phyloP scores from a whole-genome alignment of 2,113 vertebrate species.

The Vulpes ferrilata region DNA sequence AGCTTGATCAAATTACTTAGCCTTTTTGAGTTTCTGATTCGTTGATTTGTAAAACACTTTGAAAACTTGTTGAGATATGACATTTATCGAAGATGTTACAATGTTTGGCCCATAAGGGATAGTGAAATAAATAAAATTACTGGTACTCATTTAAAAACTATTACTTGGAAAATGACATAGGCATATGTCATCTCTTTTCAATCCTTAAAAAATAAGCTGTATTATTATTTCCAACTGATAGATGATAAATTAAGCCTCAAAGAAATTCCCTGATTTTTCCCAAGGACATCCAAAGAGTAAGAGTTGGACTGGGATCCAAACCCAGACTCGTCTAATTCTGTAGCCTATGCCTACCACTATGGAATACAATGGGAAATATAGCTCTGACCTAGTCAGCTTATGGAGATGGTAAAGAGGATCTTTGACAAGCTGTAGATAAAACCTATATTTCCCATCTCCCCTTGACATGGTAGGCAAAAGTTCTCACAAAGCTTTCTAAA shows the following conservation, averaged over 20 bases:
- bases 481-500: background rate
- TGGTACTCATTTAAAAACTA: background rate
- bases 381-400: background rate
- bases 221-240: background rate
- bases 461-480: background rate
- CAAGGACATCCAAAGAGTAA: background rate
- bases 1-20: background rate
- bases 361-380: background rate
- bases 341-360: background rate
- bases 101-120: background rate
- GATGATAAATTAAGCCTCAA: background rate
- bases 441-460: background rate
- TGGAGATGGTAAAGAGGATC: background rate
- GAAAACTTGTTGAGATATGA: background rate
- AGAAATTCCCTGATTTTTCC: background rate
- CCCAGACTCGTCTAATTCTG: background rate
- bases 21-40: background rate
- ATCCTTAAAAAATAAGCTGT: background rate
- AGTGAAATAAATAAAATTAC: conserved; percentile 18
- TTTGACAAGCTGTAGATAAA: background rate
- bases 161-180: background rate
- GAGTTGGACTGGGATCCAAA: background rate
- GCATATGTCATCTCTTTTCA: background rate
- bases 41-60: background rate
- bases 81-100: background rate